phyloP scores from a whole-genome alignment of 2,888 invertebrate genomes.

The Sphaerophoria taeniata region DNA sequence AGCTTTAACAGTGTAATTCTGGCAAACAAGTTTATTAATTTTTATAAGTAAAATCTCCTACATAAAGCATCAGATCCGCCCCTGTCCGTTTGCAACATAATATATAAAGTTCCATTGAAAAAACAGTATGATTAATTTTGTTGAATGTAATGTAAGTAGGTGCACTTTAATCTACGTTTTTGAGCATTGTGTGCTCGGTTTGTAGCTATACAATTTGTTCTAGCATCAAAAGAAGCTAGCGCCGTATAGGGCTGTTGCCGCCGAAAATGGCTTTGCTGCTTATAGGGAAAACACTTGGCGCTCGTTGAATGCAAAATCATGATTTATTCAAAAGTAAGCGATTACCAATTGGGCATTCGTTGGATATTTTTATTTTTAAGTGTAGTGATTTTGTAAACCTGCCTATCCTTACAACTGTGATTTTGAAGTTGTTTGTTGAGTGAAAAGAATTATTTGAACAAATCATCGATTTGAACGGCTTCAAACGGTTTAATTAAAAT shows the following conservation, averaged over 20 bases:
- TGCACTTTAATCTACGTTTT: neutral
- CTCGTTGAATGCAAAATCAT: slow-evolving; percentile 64
- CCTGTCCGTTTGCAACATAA: neutral
- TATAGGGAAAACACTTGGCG: slow-evolving; percentile 62
- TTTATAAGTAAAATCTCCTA: too few species aligned
- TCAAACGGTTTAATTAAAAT: too few species aligned
- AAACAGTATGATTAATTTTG: slow-evolving; percentile 45
- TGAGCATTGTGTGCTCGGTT: slow-evolving; percentile 10
- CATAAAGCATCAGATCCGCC: neutral
- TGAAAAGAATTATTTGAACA: too few species aligned
- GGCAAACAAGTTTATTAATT: too few species aligned
- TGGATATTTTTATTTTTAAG: too few species aligned
- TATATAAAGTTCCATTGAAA: slow-evolving; percentile 25
- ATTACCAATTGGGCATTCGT: slow-evolving; percentile 44
- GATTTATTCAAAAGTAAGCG: slow-evolving; percentile 62
- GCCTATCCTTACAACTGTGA: too few species aligned
- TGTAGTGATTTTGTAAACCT: too few species aligned
- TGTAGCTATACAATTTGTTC: slow-evolving; percentile 34
- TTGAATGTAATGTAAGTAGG: neutral
- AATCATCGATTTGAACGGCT: too few species aligned
- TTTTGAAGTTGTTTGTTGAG: too few species aligned
- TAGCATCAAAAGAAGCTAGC: slow-evolving; percentile 31
- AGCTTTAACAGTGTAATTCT: too few species aligned
- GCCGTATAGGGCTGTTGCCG: neutral
- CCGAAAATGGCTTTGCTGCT: slow-evolving; percentile 32